Evolutionary conservation across 2,888 invertebrate genomes (phyloP).

Genomic region (Drosophila longiperda): DNA sequence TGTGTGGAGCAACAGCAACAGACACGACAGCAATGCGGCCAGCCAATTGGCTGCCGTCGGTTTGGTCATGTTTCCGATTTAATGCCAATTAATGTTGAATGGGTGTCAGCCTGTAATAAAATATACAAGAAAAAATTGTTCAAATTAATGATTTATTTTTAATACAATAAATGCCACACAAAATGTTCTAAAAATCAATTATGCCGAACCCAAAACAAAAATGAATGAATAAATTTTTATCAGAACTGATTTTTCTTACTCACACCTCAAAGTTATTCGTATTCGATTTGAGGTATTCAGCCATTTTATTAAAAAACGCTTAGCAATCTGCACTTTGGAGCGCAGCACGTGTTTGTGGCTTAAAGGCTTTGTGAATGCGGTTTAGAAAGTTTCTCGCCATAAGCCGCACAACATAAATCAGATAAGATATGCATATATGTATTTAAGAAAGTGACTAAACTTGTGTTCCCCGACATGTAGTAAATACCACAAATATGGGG

Average conservation of each 20-base stretch:
- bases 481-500: conserved; percentile 52
- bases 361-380: conserved; percentile 60
- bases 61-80: conserved; percentile 82
- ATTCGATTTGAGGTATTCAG: conserved; percentile 39
- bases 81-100: conserved; percentile 64
- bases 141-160: conserved; percentile 33
- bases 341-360: conserved; percentile 57
- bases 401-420: conserved; percentile 38
- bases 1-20: conserved; percentile 60
- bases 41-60: conserved; percentile 85
- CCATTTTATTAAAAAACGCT: conserved; percentile 36
- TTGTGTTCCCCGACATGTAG: conserved; percentile 29
- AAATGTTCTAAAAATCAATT: conserved; percentile 13
- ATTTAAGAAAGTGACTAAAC: conserved; percentile 23
- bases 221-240: conserved; percentile 11
- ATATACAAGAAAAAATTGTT: conserved; percentile 25
- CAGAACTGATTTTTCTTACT: conserved; percentile 58
- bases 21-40: conserved; percentile 83
- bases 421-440: conserved; percentile 53
- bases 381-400: conserved; percentile 69
- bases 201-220: conserved; percentile 14
- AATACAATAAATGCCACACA: conserved; percentile 42
- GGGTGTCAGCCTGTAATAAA: conserved; percentile 55
- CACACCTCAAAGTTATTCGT: conserved; percentile 48
- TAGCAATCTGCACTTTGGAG: conserved; percentile 33